A percentile compares a stretch with the other conserved stretches of the same genome.
Conservation (phyloP, 2,113 vertebrate species). For the Zosterops japonicus region DNA sequence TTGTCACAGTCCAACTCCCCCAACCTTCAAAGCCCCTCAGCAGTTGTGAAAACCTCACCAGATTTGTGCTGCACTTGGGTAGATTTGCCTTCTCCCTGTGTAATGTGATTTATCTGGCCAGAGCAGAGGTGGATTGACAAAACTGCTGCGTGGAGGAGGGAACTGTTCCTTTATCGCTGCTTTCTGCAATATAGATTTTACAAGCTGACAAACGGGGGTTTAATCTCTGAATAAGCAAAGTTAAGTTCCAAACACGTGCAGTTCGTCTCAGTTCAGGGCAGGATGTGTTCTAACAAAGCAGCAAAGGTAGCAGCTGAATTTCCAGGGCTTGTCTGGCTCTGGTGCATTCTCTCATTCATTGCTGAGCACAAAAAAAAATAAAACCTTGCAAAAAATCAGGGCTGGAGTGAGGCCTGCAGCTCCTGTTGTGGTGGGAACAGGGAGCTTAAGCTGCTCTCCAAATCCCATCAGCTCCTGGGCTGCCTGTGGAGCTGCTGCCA, state of each 20-base stretch:
- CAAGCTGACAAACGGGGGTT: neutral
- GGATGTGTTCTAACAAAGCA: neutral
- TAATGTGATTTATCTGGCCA: neutral
- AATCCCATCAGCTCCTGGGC: neutral
- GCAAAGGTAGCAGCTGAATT: neutral
- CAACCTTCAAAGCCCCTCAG: neutral
- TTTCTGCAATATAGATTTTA: slow-evolving; percentile 13
- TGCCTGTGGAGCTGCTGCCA: neutral
- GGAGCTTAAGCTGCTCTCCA: neutral
- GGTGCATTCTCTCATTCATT: neutral
- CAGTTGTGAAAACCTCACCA: neutral
- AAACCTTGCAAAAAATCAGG: neutral
- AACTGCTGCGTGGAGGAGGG: neutral
- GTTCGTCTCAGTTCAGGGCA: neutral
- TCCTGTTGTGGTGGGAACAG: neutral
- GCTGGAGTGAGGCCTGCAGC: neutral
- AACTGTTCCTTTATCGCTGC: neutral
- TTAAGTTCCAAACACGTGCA: slow-evolving; percentile 1
- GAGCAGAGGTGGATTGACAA: neutral
- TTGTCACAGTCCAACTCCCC: neutral
- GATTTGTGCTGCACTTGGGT: neutral
- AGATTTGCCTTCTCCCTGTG: neutral
- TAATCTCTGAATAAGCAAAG: slow-evolving; percentile 39
- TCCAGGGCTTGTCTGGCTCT: neutral
- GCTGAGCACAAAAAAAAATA: neutral